A percentile compares a stretch with the other conserved stretches of the same genome.
These are phyloP conservation scores for Nasua narica DNA, from an alignment of 2,797 vertebrate genomes.

Conservation along the genomic window DNA sequence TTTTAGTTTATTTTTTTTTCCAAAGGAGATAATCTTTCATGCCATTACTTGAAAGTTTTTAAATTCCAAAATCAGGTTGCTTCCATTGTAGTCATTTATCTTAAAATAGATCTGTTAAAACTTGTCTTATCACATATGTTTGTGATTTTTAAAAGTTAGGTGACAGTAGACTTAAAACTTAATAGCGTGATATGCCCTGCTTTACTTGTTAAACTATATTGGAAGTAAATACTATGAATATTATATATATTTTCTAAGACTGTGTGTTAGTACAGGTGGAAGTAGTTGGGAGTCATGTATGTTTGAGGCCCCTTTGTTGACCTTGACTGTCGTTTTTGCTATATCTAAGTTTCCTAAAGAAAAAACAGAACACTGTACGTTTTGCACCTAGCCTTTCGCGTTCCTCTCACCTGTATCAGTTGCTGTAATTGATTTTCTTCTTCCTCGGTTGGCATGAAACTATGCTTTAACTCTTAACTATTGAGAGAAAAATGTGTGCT, in stretches of 20 bases:
- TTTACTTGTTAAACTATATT: slow-evolving; percentile 30
- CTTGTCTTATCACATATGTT: neutral
- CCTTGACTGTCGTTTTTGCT: neutral
- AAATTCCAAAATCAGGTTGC: neutral
- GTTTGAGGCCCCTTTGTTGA: neutral
- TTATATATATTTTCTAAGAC: neutral
- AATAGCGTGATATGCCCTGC: neutral
- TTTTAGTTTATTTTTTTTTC: neutral
- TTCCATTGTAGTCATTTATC: neutral
- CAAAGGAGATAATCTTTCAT: neutral
- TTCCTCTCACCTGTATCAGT: neutral
- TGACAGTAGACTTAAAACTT: neutral
- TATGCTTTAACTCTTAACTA: neutral
- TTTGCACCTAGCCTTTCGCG: neutral
- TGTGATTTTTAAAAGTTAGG: neutral
- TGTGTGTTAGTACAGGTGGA: neutral
- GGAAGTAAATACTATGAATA: neutral
- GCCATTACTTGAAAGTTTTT: neutral
- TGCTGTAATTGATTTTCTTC: neutral
- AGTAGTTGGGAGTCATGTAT: neutral
- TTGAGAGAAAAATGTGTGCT: neutral
- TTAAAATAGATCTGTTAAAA: neutral
- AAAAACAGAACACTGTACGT: neutral
- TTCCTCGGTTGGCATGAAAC: neutral
- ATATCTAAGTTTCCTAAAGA: neutral